phyloP scores from a whole-genome alignment of 2,797 vertebrate genomes.

The Xyrichtys novacula region DNA sequence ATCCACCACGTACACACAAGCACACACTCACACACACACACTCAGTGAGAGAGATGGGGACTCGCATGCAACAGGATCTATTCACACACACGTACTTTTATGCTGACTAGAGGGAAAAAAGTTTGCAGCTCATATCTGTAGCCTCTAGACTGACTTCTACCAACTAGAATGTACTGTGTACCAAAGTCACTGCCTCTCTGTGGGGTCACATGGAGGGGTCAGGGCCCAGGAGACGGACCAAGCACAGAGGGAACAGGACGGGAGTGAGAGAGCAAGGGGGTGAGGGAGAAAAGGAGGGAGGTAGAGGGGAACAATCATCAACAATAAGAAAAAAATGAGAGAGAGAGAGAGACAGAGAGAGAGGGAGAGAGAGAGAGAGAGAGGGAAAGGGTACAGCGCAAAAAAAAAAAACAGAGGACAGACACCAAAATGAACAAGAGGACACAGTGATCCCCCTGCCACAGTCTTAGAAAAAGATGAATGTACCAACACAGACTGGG shows the following conservation, averaged over 20 bases:
- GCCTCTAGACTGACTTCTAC: constrained; percentile 78
- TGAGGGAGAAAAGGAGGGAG: constrained; percentile 52
- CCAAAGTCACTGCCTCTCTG: constrained; percentile 78
- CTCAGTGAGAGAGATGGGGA: constrained; percentile 61
- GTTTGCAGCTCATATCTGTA: constrained; percentile 82
- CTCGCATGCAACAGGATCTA: constrained; percentile 82
- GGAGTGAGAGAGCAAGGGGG: constrained; percentile 59
- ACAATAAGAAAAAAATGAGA: constrained; percentile 51
- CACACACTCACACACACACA: constrained; percentile 33
- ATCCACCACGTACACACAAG: constrained; percentile 75
- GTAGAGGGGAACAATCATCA: constrained; percentile 44
- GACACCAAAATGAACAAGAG: constrained; percentile 44
- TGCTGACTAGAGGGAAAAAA: constrained; percentile 84
- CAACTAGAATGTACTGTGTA: constrained; percentile 70
- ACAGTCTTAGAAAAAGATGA: constrained; percentile 55
- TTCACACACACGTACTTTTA: constrained; percentile 78
- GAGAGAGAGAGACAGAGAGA: not conserved
- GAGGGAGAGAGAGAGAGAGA: not conserved
- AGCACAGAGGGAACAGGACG: constrained; percentile 63
- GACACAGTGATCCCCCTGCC: constrained; percentile 58
- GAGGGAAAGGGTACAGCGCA: constrained; percentile 25
- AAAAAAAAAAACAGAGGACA: constrained; percentile 60
- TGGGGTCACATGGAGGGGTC: constrained; percentile 70
- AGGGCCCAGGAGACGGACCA: constrained; percentile 68
- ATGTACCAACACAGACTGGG: constrained; percentile 43